Base-by-base conservation (phyloP, 64 coral and sea anemone genomes). In the Porites australiensis region DNA sequence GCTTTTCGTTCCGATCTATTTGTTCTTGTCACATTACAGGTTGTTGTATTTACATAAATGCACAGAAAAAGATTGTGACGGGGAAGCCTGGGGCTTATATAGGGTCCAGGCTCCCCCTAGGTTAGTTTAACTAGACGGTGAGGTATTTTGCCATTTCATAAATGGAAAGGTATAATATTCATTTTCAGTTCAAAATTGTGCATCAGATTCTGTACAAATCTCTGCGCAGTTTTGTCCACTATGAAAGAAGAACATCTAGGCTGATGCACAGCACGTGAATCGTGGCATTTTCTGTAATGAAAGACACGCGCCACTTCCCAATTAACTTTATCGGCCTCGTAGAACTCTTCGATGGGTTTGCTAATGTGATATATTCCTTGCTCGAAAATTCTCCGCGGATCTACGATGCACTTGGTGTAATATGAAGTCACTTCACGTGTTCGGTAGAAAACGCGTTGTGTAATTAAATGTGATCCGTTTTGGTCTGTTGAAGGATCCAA, bases 341-440 rank as follows among this genome's bases (percentile, higher is more conserved):
- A 82, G 64, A 64, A 9, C 9, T 82, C 79, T 18, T 82, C 59
- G 6, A 82, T 63, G 37, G 79, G 43, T 18, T 82, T 82, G 79
- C 79, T 82, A 8, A 82, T 49, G 55, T 82, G 79, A 82, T 82
- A 59, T 47, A 82, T 59, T n/a, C 79, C 79, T 46, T 64, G 58
- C 16, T 82, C 79, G 37, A 65, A 82, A 47, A 82, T 82, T 43
- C 22, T 82, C 8, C 59, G 58, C 37, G 79, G 79, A 61, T 82
- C 55, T 13, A 82, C 79, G 43, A 82, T 44, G 15, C 61, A 52
- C 64, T 66, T 68, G 13, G 63, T 84, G 61, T 45, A 68, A 50
- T 46, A 68, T 18, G 43, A 63, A 50, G 14, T 84, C 11, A 46
- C 15, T 49, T 13, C 8, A 45, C 46, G 66, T 51, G 81, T 84